Conservation (phyloP, 2,888 invertebrate species). For the Ypsolopha sequella region DNA sequence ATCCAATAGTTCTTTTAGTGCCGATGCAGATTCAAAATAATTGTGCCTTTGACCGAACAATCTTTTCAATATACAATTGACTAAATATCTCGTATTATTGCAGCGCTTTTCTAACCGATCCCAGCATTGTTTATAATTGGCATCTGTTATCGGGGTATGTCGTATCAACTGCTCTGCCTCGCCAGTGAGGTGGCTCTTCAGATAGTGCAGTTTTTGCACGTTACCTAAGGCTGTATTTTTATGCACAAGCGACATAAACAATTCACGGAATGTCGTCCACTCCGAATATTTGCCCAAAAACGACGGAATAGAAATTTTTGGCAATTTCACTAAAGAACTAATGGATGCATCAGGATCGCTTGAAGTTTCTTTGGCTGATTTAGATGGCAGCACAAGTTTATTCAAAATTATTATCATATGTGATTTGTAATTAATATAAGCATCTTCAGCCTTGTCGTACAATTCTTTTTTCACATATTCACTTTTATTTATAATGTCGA, state of each 20-base stretch:
- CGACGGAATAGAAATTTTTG: constrained; percentile 8
- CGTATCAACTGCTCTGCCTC: constrained; percentile 8
- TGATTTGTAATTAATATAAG: neutral
- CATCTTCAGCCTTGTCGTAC: neutral
- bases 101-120: neutral
- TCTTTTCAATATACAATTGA: constrained; percentile 5
- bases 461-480: neutral
- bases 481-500: too few species aligned
- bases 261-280: constrained; percentile 9
- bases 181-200: constrained; percentile 7
- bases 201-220: constrained; percentile 9
- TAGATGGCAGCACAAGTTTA: too few species aligned
- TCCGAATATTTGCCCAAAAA: constrained; percentile 8
- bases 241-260: constrained; percentile 9
- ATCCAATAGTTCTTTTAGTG: constrained; percentile 9
- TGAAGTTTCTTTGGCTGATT: neutral
- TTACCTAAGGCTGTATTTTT: constrained; percentile 2
- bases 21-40: too few species aligned
- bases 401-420: neutral
- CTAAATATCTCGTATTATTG: constrained; percentile 5
- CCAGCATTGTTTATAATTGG: constrained; percentile 7
- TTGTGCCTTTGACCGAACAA: too few species aligned
- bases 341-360: neutral
- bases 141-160: constrained; percentile 7
- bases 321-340: constrained; percentile 1